Percentiles rank a stretch among this genome's conserved stretches.
Conservation (phyloP, 2,113 vertebrate species). For the Hipposideros armiger region DNA sequence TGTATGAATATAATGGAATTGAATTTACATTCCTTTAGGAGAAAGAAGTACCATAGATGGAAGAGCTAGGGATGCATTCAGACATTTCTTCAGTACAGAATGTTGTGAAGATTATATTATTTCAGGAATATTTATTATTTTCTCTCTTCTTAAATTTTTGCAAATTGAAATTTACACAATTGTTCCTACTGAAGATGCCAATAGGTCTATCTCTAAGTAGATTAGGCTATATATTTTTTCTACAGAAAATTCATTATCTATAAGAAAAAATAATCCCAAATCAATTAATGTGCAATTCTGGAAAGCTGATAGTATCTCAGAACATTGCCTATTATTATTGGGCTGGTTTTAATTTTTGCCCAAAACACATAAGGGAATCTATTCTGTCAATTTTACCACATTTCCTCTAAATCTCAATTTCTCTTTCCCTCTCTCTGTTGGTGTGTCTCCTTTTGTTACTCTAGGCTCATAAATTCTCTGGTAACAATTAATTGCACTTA, state of each 20-base stretch:
- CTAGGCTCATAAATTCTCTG: not conserved
- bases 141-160: not conserved
- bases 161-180: not conserved
- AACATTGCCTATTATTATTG: not conserved
- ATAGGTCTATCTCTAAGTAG: not conserved
- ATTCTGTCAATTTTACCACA: not conserved
- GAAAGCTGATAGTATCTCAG: not conserved
- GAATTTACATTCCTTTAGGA: not conserved
- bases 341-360: not conserved
- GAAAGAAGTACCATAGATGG: not conserved
- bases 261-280: not conserved
- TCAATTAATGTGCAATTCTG: conserved; percentile 24
- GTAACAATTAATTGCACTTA: conserved; percentile 31
- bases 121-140: not conserved
- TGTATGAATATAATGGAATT: not conserved
- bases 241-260: not conserved
- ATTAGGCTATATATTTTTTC: not conserved
- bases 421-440: not conserved
- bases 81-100: not conserved
- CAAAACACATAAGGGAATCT: not conserved
- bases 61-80: not conserved
- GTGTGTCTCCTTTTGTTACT: not conserved
- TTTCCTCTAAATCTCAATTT: not conserved
- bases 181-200: not conserved
- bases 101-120: not conserved